Evolutionary conservation across 2,888 invertebrate species (phyloP).

Genomic region (Eupithecia vulgata): DNA sequence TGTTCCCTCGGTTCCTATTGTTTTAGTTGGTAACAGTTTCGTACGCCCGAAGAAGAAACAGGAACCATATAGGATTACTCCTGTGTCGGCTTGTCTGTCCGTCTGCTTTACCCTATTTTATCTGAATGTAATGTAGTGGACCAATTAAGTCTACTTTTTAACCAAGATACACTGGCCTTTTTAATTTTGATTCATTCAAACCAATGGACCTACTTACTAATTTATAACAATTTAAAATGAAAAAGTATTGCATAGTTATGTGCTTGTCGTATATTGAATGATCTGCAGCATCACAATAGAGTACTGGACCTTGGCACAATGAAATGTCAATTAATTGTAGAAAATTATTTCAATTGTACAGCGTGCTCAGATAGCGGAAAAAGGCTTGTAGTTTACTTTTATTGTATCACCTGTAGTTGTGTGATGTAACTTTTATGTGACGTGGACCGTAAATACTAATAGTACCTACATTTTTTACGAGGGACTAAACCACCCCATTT

Average conservation of each 20-base stretch:
- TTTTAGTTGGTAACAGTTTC: not conserved
- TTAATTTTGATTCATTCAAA: not conserved
- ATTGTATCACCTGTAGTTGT: not conserved
- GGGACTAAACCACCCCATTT: no score
- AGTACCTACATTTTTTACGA: no score
- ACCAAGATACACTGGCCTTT: no score
- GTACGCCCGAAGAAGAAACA: not conserved
- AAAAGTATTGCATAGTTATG: not conserved
- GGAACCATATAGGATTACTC: no score
- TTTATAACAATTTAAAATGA: not conserved
- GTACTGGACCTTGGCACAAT: not conserved
- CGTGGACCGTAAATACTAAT: not conserved
- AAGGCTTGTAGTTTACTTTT: not conserved
- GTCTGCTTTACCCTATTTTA: not conserved
- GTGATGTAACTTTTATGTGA: not conserved
- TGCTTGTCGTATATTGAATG: not conserved
- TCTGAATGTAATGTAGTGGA: not conserved
- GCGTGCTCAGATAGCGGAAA: conserved; percentile 1
- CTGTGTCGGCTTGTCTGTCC: not conserved
- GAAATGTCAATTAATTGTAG: not conserved
- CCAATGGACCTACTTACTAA: not conserved
- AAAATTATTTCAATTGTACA: not conserved
- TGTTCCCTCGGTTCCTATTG: not conserved
- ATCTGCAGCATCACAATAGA: not conserved
- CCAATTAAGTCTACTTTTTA: not conserved